Base-by-base conservation (phyloP, 2,888 invertebrate genomes). In the Amaurobius ferox region DNA sequence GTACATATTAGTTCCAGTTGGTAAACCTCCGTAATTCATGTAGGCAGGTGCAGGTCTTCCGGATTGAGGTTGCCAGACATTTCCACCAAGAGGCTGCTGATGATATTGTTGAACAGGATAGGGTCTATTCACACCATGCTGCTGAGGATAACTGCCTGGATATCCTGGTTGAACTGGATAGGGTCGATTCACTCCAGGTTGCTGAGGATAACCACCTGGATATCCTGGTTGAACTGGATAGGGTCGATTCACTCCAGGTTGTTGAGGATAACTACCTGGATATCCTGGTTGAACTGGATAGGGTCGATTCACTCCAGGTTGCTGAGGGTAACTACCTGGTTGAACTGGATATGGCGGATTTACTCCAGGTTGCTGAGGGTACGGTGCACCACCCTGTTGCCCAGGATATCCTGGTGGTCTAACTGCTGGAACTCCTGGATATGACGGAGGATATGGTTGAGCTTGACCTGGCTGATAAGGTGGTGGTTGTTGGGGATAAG, bases 21-120 rank as follows among this genome's bases (percentile, higher is more conserved):
- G 83, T 32, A 83, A 7, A 0, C 83, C 83, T 39, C 83, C 83
- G 9, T 83, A 66, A 55, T 83, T 77, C 83, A 83, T 83, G 26
- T 83, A 83, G 11, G 83, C 77, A 9, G 83, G 83, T 0, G 83
- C 77, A 19, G 83, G 83, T 35, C 11, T 66, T 0, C 72, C 77
- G 11, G 76, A 77, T 26, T 83, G 77, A 5, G 83, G 77, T 13
- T 55, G 48, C 77, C 77, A 83, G 11, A 83, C 71, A 23, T 71
- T 76, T 16, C 77, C 64, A 16, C 77, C 83, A 7, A 77, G 55
- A 1, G 83, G 11, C n/a, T 76, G 39, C 5, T 64, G 55, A 16
- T 67, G 67, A 29, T 67, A 67, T 5, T 32, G 28, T 29, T 80
- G 80, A 16, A 62, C 62, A 0, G 81, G 74, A 19, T 74, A 74